These are phyloP conservation scores for Scrobipalpa costella DNA, from an alignment of 2,888 invertebrate species.

Conservation along the genomic window DNA sequence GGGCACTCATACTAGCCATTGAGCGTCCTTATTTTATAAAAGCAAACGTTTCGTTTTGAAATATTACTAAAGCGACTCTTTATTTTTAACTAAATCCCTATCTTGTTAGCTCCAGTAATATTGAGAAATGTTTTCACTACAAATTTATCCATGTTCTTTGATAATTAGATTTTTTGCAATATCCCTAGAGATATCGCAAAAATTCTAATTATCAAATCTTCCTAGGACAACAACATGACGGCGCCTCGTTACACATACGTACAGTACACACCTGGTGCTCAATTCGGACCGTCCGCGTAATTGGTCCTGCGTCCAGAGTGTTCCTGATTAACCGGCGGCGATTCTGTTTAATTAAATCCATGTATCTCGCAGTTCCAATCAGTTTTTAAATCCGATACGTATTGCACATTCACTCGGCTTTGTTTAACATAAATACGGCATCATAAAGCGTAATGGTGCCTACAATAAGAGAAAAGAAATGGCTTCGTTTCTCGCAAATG, in stretches of 20 bases:
- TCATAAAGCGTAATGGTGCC: neutral
- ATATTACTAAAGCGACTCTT: too few species aligned
- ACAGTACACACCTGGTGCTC: conserved; percentile 7
- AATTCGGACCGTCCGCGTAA: conserved; percentile 4
- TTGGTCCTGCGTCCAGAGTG: conserved; percentile 8
- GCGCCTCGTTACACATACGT: neutral
- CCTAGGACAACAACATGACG: too few species aligned
- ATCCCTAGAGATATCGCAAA: too few species aligned
- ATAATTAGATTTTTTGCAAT: too few species aligned
- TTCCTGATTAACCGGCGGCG: conserved; percentile 2
- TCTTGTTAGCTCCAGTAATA: too few species aligned
- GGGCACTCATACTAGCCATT: too few species aligned
- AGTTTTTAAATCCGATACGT: neutral
- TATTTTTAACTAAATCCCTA: too few species aligned
- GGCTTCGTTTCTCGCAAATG: conserved; percentile 1
- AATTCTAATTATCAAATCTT: too few species aligned
- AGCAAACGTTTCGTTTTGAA: too few species aligned
- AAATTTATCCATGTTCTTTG: too few species aligned
- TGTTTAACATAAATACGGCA: conserved; percentile 1
- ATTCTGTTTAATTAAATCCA: conserved; percentile 2
- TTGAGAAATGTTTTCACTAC: too few species aligned
- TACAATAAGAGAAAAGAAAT: neutral
- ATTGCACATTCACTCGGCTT: conserved; percentile 1
- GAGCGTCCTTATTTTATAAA: too few species aligned
- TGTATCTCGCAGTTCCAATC: conserved; percentile 8